A percentile compares a stretch with the other conserved stretches of the same genome.
Conservation (phyloP, 2,888 invertebrate species). For the Hirtodrosophila duncani region DNA sequence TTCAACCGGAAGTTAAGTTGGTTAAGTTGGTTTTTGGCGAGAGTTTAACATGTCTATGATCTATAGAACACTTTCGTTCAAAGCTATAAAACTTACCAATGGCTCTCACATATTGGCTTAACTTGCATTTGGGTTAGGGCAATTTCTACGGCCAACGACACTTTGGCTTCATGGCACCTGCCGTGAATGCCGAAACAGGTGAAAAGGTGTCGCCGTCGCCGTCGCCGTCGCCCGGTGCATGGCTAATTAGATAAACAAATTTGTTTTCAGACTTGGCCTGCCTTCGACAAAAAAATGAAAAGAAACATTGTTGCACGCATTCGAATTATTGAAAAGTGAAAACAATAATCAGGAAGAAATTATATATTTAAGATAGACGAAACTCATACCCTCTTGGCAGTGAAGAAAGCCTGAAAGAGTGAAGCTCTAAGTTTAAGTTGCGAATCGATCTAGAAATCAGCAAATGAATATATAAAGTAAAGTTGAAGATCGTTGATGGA, state of each 20-base stretch:
- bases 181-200: slow-evolving; percentile 52
- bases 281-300: neutral
- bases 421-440: no score
- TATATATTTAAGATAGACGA: neutral
- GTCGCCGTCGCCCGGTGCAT: slow-evolving; percentile 55
- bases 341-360: slow-evolving; percentile 21
- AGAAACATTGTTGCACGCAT: slow-evolving; percentile 66
- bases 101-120: slow-evolving; percentile 22
- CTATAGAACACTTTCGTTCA: slow-evolving; percentile 56
- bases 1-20: slow-evolving; percentile 14
- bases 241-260: slow-evolving; percentile 69
- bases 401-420: no score
- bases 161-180: slow-evolving; percentile 38
- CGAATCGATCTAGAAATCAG: no score
- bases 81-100: neutral
- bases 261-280: slow-evolving; percentile 11
- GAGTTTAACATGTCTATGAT: slow-evolving; percentile 22
- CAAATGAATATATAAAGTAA: no score
- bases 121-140: slow-evolving; percentile 60
- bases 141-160: slow-evolving; percentile 41
- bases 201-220: slow-evolving; percentile 37
- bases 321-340: slow-evolving; percentile 68
- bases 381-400: no score
- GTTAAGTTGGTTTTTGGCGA: no score
- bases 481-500: no score